phyloP scores from a whole-genome alignment of 2,113 vertebrate species.

The Thomomys bottae region DNA sequence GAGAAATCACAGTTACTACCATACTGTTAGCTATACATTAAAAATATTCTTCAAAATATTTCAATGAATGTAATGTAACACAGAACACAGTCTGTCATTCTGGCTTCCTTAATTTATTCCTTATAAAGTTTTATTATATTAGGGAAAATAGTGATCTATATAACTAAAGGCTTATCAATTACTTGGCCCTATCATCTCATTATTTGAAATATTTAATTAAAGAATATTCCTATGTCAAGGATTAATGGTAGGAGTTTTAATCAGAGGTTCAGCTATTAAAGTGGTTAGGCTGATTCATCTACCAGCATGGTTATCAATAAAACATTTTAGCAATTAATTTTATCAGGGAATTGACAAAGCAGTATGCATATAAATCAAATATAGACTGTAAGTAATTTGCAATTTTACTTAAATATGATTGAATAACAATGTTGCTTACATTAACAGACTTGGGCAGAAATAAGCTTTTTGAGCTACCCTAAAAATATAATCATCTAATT shows the following conservation, averaged over 20 bases:
- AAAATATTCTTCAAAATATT: background rate
- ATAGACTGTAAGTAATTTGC: slow-evolving; percentile 59
- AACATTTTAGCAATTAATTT: slow-evolving; percentile 74
- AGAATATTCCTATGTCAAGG: slow-evolving; percentile 53
- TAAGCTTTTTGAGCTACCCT: slow-evolving; percentile 55
- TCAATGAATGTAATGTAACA: slow-evolving; percentile 40
- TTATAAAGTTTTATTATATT: slow-evolving; percentile 36
- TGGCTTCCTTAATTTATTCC: slow-evolving; percentile 18
- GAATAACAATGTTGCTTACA: slow-evolving; percentile 40
- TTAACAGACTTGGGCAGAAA: slow-evolving; percentile 35
- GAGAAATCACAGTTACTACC: slow-evolving; percentile 31
- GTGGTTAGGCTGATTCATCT: slow-evolving; percentile 65
- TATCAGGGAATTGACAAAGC: slow-evolving; percentile 69
- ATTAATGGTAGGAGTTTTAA: slow-evolving; percentile 70
- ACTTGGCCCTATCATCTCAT: slow-evolving; percentile 29
- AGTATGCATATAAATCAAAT: slow-evolving; percentile 60
- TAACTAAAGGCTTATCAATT: slow-evolving; percentile 49
- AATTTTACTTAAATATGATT: slow-evolving; percentile 65
- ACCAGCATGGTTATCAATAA: slow-evolving; percentile 64
- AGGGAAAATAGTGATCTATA: slow-evolving; percentile 11
- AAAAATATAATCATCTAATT: slow-evolving; percentile 63
- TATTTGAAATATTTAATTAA: slow-evolving; percentile 71
- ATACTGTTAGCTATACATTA: background rate
- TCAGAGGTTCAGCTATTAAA: slow-evolving; percentile 67
- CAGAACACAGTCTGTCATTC: background rate